Evolutionary conservation across 2,888 invertebrate genomes (phyloP).

Genomic region (Drosophila tripunctata): DNA sequence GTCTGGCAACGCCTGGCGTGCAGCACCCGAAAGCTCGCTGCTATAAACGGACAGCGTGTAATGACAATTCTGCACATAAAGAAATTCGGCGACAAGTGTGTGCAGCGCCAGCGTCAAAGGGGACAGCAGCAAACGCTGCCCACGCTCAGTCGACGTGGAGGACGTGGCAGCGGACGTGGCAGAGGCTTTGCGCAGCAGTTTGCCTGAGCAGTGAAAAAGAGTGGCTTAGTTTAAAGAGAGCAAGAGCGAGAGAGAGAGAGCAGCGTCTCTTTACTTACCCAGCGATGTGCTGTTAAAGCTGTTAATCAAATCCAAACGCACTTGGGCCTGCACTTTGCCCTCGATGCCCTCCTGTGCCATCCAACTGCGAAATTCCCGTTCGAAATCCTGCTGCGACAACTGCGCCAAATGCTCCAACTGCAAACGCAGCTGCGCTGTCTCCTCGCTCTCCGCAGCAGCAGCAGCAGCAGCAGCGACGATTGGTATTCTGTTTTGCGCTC

Average conservation of each 20-base stretch:
- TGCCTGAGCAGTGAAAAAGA: slow-evolving; percentile 31
- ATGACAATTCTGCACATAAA: slow-evolving; percentile 83
- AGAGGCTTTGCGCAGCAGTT: slow-evolving; percentile 40
- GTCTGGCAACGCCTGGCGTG: slow-evolving; percentile 81
- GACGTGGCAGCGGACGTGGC: slow-evolving; percentile 1
- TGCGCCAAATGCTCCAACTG: slow-evolving; percentile 78
- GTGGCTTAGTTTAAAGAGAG: too few species aligned
- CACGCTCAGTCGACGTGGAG: neutral
- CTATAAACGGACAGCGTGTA: slow-evolving; percentile 83
- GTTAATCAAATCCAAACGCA: slow-evolving; percentile 81
- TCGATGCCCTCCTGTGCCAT: slow-evolving; percentile 82
- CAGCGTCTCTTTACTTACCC: slow-evolving; percentile 72
- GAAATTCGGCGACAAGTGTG: slow-evolving; percentile 83
- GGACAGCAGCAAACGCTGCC: slow-evolving; percentile 56
- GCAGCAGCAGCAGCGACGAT: neutral
- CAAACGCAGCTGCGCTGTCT: slow-evolving; percentile 37
- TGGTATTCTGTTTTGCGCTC: neutral
- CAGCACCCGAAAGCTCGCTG: too few species aligned
- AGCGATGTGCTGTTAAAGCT: slow-evolving; percentile 82
- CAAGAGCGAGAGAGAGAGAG: neutral
- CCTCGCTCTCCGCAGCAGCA: neutral
- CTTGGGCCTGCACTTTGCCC: slow-evolving; percentile 78
- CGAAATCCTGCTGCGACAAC: slow-evolving; percentile 81
- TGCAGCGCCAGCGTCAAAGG: slow-evolving; percentile 80
- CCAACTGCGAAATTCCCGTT: slow-evolving; percentile 82